phyloP scores from a whole-genome alignment of 2,113 vertebrate genomes.

The Psettodes erumei region DNA sequence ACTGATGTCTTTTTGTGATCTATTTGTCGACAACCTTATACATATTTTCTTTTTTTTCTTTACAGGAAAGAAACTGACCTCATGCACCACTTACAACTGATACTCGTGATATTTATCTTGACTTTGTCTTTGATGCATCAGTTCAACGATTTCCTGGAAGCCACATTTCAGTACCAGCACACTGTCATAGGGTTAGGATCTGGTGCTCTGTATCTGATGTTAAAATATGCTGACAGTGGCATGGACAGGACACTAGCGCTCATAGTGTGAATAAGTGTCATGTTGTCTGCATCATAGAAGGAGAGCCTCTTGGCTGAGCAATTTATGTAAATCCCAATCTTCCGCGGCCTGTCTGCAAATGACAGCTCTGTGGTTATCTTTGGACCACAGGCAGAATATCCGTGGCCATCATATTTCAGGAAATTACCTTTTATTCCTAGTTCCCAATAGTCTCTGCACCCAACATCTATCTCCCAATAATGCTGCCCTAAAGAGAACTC shows the following conservation, averaged over 20 bases:
- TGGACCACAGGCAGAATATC: neutral
- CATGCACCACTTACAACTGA: no score
- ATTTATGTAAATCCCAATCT: constrained; percentile 63
- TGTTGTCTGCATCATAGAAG: constrained; percentile 69
- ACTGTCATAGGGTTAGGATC: constrained; percentile 31
- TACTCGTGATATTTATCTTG: no score
- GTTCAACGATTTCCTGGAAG: neutral
- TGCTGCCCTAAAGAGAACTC: constrained; percentile 49
- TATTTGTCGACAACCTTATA: no score
- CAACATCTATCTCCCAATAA: constrained; percentile 71
- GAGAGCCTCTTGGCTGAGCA: constrained; percentile 40
- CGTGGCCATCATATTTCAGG: constrained; percentile 19
- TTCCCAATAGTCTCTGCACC: constrained; percentile 58
- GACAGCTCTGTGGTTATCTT: neutral
- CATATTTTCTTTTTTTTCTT: no score
- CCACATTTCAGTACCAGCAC: constrained; percentile 47
- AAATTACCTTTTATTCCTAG: constrained; percentile 34
- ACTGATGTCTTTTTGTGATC: no score
- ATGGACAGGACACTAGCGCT: neutral
- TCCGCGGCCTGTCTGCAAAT: constrained; percentile 23
- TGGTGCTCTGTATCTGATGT: neutral
- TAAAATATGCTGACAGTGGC: constrained; percentile 35
- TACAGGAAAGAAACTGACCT: no score
- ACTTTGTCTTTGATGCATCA: neutral
- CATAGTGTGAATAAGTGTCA: constrained; percentile 42